Evolutionary conservation across 1,140 invertebrate genomes (phyloP), one percentile per base, ranked within the genome.

Genomic region (Acromyrmex charruanus): DNA sequence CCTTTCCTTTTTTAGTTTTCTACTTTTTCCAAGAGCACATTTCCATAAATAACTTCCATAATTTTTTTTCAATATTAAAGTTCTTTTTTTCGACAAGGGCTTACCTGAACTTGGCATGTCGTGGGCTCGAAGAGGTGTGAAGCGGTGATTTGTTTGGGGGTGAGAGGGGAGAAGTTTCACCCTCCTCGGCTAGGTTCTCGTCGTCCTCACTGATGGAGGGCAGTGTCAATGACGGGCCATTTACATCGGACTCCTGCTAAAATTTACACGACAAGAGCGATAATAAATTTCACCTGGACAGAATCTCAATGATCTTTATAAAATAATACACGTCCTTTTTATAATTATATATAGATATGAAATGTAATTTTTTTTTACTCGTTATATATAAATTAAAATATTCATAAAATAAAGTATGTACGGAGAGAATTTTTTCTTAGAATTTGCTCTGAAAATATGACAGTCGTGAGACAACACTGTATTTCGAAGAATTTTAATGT

Each of bases 161-260:
- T 7, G 97, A 97, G 25, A 97, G 91, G 0, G 97, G 96, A 28
- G 96, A 96, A 16, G 95, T 96, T 90, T 97, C 97, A 31, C 97
- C 97, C 59, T 97, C 97, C 58, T 98, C 97, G 69, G 96, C 96
- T 10, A 96, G 95, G 91, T 98, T 98, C 95, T 99, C 98, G 93
- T 99, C 98, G 90, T 99, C 98, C 95, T 99, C 98, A 90, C 98
- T 98, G 91, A 99, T 99, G 53, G 98, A 98, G 0, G 98, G 98
- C 66, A 99, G 92, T 0, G 97, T 98, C 66, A 98, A 95, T 3
- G 98, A 98, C 21, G 98, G 97, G 21, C 97, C 98, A 92, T 98
- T 98, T 81, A 97, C 96, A 81, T 98, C 98, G 5, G 97, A 97
- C 90, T 98, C 98, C 95, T 97, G 96, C 96, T 97, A 90, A 88